Conservation (phyloP, 2,888 invertebrate genomes). For the Patella caerulea region DNA sequence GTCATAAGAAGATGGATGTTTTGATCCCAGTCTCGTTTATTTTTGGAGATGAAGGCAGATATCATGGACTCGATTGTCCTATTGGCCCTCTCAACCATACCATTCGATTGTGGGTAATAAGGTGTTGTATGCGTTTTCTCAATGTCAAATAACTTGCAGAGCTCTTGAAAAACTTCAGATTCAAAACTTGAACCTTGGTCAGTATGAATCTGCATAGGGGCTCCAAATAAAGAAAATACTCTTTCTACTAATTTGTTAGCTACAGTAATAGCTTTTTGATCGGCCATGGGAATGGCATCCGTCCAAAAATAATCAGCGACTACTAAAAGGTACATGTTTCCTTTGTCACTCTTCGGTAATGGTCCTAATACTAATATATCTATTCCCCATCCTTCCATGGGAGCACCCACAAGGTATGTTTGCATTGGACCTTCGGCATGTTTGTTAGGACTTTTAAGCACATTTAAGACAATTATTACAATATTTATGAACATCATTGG, state of each 20-base stretch:
- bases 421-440: background rate
- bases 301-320: no score
- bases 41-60: constrained; percentile 21
- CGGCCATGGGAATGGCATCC: constrained; percentile 20
- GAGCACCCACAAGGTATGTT: constrained; percentile 30
- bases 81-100: constrained; percentile 32
- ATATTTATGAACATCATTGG: background rate
- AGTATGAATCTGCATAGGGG: constrained; percentile 33
- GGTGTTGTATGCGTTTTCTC: constrained; percentile 35
- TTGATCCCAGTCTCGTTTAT: constrained; percentile 39
- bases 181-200: constrained; percentile 41
- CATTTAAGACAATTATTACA: background rate
- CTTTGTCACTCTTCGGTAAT: no score
- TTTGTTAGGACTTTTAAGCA: background rate
- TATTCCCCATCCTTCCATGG: constrained; percentile 30
- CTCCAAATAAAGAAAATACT: constrained; percentile 34
- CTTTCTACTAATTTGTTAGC: constrained; percentile 31
- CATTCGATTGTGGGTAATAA: constrained; percentile 15
- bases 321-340: no score
- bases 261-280: constrained; percentile 37
- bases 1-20: constrained; percentile 26
- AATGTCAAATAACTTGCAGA: constrained; percentile 31
- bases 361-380: constrained; percentile 10
- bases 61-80: constrained; percentile 31
- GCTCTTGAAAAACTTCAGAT: constrained; percentile 32